A percentile compares a stretch with the other conserved stretches of the same genome.
Evolutionary conservation across 2,113 vertebrate species (phyloP).

Genomic region (Saimiri boliviensis): DNA sequence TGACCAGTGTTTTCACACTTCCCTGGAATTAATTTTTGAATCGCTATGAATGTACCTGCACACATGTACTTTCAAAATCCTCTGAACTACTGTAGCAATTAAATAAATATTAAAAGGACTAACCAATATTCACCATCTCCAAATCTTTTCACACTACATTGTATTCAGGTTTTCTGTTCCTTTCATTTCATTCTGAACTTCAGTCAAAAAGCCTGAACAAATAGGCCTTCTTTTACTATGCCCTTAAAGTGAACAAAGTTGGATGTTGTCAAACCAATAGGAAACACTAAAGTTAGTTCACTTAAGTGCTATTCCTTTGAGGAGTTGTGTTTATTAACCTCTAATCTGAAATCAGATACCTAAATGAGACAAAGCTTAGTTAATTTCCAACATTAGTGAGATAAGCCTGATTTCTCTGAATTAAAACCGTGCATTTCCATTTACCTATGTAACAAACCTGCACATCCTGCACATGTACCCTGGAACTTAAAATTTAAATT

Average conservation of each 20-base stretch:
- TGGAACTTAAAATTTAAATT: too few species aligned
- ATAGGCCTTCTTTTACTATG: not conserved
- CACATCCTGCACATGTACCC: too few species aligned
- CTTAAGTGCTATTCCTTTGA: constrained; percentile 16
- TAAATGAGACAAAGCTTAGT: not conserved
- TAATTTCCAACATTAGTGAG: constrained; percentile 20
- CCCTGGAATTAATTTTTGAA: not conserved
- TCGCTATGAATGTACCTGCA: not conserved
- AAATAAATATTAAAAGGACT: constrained; percentile 27
- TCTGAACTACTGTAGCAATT: not conserved
- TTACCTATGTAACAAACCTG: not conserved
- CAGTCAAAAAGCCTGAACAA: constrained; percentile 10
- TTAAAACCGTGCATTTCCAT: not conserved
- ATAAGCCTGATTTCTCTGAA: not conserved
- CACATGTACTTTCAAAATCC: not conserved
- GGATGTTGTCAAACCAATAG: constrained; percentile 30
- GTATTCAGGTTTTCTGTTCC: not conserved
- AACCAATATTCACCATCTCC: not conserved
- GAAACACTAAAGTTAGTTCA: constrained; percentile 14
- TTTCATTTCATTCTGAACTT: constrained; percentile 39
- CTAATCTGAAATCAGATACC: not conserved
- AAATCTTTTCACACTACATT: not conserved
- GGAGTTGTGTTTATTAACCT: not conserved
- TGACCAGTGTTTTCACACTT: not conserved
- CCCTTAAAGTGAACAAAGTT: constrained; percentile 34